Evolutionary conservation across 2,797 vertebrate species (phyloP).

Genomic region (Sternarchorhynchus goeldii): DNA sequence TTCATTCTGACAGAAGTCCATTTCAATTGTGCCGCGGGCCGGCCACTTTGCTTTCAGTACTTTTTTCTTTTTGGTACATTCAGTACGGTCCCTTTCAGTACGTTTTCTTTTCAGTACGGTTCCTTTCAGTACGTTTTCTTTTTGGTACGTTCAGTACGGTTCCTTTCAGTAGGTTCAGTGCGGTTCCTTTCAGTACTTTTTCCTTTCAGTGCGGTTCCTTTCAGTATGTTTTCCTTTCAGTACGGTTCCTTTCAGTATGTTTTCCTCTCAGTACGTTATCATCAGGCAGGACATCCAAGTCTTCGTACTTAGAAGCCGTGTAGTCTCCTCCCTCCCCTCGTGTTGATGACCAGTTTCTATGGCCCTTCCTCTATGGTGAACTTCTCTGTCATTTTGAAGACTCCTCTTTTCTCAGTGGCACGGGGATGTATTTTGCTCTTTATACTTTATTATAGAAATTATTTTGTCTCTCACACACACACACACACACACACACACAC

Average conservation of each 20-base stretch:
- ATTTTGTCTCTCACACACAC: background rate
- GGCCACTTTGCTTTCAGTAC: background rate
- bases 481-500: no score
- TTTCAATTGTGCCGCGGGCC: slow-evolving; percentile 62
- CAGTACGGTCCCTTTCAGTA: no score
- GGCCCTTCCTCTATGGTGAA: no score
- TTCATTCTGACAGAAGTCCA: slow-evolving; percentile 65
- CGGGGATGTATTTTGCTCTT: background rate
- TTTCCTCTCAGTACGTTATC: background rate
- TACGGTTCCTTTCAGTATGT: background rate
- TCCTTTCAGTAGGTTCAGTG: background rate
- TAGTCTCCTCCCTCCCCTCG: no score
- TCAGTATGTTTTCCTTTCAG: background rate
- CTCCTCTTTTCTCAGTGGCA: background rate
- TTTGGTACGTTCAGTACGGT: no score
- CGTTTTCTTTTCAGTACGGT: background rate
- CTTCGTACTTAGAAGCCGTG: no score
- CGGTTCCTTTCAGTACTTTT: background rate
- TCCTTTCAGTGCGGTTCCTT: background rate
- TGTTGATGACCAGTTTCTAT: no score
- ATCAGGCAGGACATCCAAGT: background rate
- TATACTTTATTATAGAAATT: background rate
- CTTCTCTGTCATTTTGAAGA: no score
- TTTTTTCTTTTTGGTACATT: no score
- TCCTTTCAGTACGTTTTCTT: background rate